phyloP scores from a whole-genome alignment of 2,797 vertebrate genomes.

The Perodicticus potto region DNA sequence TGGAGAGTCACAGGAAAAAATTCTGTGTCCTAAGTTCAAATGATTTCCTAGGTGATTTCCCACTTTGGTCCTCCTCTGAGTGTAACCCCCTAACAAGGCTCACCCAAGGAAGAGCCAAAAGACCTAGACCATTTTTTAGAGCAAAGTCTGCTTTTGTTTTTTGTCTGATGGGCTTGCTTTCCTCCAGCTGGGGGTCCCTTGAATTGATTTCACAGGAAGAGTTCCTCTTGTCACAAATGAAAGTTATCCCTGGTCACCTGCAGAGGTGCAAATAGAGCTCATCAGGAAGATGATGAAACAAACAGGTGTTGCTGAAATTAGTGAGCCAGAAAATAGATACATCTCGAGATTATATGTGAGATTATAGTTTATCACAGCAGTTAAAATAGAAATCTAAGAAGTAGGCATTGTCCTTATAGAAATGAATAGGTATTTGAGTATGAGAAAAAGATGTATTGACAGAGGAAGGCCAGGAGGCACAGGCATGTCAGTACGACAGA shows the following conservation, averaged over 20 bases:
- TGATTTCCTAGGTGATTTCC: neutral
- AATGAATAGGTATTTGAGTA: neutral
- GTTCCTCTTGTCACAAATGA: constrained; percentile 40
- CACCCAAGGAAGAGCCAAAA: neutral
- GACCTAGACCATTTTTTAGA: constrained; percentile 1
- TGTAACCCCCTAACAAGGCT: neutral
- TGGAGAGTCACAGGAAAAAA: neutral
- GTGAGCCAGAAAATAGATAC: constrained; percentile 8
- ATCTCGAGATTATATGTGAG: constrained; percentile 17
- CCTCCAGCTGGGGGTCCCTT: constrained; percentile 36
- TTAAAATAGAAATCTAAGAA: neutral
- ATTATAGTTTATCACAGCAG: constrained; percentile 16
- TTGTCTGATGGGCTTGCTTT: neutral
- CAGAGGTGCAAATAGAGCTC: constrained; percentile 63
- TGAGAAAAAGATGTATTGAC: neutral
- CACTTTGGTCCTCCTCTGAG: neutral
- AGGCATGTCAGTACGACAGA: neutral
- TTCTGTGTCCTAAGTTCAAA: neutral
- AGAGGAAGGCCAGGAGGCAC: neutral
- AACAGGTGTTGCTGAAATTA: constrained; percentile 48
- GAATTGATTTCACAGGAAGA: constrained; percentile 67
- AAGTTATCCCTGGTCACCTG: constrained; percentile 27
- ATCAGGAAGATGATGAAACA: constrained; percentile 35
- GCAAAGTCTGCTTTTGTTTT: constrained; percentile 42
- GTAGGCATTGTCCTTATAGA: neutral